Conservation (phyloP, 2,797 vertebrate genomes). For the Ambastaia sidthimunki region DNA sequence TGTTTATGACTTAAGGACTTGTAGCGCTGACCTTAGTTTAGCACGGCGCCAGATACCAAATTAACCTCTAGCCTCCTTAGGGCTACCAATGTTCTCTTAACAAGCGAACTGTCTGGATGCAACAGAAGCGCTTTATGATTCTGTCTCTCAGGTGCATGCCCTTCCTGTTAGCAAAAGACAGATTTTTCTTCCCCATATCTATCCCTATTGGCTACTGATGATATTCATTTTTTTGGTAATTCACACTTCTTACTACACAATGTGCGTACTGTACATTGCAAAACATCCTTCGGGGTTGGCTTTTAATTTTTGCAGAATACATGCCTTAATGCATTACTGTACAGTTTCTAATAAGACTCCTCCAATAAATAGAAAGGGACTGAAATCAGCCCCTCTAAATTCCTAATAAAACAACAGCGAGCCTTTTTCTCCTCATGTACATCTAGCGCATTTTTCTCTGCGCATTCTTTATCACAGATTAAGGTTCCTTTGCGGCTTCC, state of each 20-base stretch:
- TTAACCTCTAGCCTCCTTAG: slow-evolving; percentile 85
- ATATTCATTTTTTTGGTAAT: slow-evolving; percentile 60
- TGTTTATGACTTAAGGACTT: slow-evolving; percentile 89
- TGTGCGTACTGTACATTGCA: background rate
- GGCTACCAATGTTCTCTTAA: slow-evolving; percentile 83
- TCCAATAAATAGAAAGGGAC: background rate
- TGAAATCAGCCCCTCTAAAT: background rate
- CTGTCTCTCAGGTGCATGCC: slow-evolving; percentile 61
- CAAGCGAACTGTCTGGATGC: slow-evolving; percentile 86
- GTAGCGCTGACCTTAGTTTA: slow-evolving; percentile 86
- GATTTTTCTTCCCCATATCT: slow-evolving; percentile 29
- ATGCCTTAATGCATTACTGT: background rate
- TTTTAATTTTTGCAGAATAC: background rate
- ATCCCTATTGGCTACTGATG: slow-evolving; percentile 59
- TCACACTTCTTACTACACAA: slow-evolving; percentile 44
- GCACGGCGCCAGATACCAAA: slow-evolving; percentile 86
- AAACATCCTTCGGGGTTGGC: too few species aligned
- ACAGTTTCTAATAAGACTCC: background rate
- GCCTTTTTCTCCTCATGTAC: background rate
- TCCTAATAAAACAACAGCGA: background rate
- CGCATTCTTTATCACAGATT: background rate
- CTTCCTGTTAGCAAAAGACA: slow-evolving; percentile 44
- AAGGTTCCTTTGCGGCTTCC: slow-evolving; percentile 6
- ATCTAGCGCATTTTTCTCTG: background rate
- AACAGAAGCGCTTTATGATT: slow-evolving; percentile 82